These are phyloP conservation scores for Leptodactylus fallax DNA, from an alignment of 2,797 vertebrate genomes.

Conservation along the genomic window DNA sequence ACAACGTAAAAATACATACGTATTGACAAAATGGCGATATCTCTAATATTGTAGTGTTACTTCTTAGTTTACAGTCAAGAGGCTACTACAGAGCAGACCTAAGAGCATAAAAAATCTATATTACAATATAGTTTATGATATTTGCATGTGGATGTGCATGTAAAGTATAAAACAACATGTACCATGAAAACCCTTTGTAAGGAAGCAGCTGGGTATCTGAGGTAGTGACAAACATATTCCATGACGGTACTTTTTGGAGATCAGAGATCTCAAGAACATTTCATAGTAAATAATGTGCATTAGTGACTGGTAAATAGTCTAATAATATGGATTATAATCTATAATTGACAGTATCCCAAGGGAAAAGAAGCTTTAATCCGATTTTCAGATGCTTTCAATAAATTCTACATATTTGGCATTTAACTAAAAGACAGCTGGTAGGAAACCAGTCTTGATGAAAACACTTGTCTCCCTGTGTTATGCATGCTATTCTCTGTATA, in stretches of 20 bases:
- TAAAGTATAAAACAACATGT: too few relatives aligned
- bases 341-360: neutral
- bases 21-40: too few relatives aligned
- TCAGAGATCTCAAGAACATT: neutral
- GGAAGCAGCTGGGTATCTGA: too few relatives aligned
- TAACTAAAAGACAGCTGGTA: constrained; percentile 32
- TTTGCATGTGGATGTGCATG: too few relatives aligned
- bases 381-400: neutral
- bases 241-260: neutral
- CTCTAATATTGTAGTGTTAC: too few relatives aligned
- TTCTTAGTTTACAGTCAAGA: too few relatives aligned
- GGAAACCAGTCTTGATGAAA: neutral
- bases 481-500: neutral
- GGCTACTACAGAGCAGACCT: too few relatives aligned
- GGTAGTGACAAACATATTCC: neutral
- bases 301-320: neutral
- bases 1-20: too few relatives aligned
- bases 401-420: constrained; percentile 29
- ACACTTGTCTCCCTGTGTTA: neutral
- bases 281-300: neutral
- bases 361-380: constrained; percentile 3
- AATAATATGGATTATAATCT: neutral
- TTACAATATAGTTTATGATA: too few relatives aligned
- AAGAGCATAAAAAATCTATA: too few relatives aligned
- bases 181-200: too few relatives aligned